These are phyloP conservation scores for Monodelphis domestica DNA, from an alignment of 2,797 vertebrate species.

Conservation along the genomic window DNA sequence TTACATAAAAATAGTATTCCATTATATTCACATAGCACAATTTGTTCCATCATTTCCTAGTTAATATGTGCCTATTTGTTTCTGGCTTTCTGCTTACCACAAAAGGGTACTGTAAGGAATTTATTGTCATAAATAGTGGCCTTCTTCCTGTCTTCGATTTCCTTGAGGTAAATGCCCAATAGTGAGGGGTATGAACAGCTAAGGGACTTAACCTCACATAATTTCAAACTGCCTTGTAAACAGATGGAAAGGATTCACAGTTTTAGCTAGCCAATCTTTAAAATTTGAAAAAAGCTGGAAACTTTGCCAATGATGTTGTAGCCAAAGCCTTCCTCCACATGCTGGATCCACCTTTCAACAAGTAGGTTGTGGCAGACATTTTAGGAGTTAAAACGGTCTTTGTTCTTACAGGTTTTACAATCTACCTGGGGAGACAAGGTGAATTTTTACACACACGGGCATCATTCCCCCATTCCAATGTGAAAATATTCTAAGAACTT, in stretches of 20 bases:
- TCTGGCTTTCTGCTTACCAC: background rate
- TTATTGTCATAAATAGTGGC: background rate
- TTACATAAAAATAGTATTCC: background rate
- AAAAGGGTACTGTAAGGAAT: background rate
- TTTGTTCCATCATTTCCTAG: background rate
- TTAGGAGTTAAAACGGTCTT: background rate
- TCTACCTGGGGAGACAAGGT: background rate
- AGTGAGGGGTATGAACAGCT: background rate
- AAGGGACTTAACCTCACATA: background rate
- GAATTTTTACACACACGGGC: background rate
- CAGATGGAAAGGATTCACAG: background rate
- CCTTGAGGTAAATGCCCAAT: background rate
- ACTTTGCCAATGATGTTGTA: background rate
- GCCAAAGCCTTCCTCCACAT: background rate
- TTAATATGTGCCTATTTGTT: background rate
- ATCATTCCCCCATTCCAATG: no score
- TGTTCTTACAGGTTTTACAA: background rate
- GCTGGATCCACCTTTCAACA: background rate
- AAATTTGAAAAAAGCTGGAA: background rate
- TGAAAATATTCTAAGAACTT: background rate
- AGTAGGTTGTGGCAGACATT: background rate
- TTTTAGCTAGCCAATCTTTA: background rate
- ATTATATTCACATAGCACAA: background rate
- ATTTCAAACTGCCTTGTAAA: background rate
- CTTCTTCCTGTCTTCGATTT: background rate